Conservation (phyloP, 2,888 invertebrate genomes). For the Iselma pallidipennis region DNA sequence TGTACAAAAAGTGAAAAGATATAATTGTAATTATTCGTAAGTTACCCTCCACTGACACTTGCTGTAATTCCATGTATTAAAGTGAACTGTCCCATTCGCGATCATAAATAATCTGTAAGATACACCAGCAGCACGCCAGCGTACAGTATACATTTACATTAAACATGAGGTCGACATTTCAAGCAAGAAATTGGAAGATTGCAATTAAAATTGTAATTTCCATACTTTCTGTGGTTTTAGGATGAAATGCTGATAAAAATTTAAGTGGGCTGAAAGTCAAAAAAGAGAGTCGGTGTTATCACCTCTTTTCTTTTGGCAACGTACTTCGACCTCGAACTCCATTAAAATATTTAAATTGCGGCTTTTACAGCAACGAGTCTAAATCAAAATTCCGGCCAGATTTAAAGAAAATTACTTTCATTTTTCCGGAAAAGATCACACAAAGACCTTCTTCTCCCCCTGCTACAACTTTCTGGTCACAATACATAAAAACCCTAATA, state of each 20-base stretch:
- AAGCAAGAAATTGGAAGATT: background rate
- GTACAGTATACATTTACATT: background rate
- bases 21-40: background rate
- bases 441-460: background rate
- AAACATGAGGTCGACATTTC: background rate
- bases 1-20: background rate
- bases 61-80: background rate
- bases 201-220: background rate
- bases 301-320: background rate
- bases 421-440: background rate
- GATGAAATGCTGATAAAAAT: background rate
- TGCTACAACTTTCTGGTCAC: background rate
- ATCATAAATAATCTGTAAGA: background rate
- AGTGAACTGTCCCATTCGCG: background rate
- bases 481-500: background rate
- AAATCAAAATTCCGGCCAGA: constrained; percentile 22
- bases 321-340: background rate
- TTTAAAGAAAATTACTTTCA: constrained; percentile 19
- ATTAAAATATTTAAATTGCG: constrained; percentile 28
- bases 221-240: background rate
- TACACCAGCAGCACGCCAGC: background rate
- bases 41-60: background rate
- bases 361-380: constrained; percentile 18
- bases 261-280: background rate
- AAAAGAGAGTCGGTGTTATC: background rate